phyloP scores from a whole-genome alignment of 2,113 vertebrate genomes.

The Lepisosteus osseus region DNA sequence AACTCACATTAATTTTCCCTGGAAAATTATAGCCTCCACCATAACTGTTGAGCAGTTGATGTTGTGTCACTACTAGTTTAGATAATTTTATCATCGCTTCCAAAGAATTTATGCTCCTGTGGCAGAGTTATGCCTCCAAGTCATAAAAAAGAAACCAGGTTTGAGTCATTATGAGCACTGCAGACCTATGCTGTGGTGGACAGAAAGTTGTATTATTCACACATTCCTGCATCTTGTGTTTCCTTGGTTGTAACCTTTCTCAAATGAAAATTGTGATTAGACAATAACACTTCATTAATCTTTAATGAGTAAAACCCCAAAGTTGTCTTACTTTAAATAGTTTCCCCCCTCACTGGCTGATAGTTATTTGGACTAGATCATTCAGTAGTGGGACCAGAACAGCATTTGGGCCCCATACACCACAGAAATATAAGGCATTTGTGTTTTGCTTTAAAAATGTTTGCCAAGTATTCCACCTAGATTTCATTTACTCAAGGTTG shows the following conservation, averaged over 20 bases:
- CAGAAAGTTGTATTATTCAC: background rate
- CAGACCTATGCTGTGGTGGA: background rate
- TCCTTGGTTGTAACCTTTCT: background rate
- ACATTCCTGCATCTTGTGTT: background rate
- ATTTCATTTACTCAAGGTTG: constrained; percentile 22
- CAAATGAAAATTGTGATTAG: background rate
- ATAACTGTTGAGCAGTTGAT: too few species aligned
- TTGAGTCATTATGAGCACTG: background rate
- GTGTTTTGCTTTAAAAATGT: background rate
- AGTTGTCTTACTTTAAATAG: background rate
- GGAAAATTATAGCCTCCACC: too few species aligned
- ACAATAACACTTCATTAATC: background rate
- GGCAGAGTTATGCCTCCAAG: too few species aligned
- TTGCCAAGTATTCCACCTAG: background rate
- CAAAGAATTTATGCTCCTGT: too few species aligned
- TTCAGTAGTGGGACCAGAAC: background rate
- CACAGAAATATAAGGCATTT: background rate
- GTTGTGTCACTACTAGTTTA: too few species aligned
- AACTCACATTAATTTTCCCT: too few species aligned
- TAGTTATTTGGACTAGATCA: background rate
- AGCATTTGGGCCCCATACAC: background rate
- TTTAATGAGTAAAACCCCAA: background rate
- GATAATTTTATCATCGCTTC: too few species aligned
- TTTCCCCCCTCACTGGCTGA: background rate
- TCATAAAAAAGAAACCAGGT: too few species aligned